Base-by-base conservation (phyloP, 2,888 invertebrate genomes). In the Xylota sylvarum region DNA sequence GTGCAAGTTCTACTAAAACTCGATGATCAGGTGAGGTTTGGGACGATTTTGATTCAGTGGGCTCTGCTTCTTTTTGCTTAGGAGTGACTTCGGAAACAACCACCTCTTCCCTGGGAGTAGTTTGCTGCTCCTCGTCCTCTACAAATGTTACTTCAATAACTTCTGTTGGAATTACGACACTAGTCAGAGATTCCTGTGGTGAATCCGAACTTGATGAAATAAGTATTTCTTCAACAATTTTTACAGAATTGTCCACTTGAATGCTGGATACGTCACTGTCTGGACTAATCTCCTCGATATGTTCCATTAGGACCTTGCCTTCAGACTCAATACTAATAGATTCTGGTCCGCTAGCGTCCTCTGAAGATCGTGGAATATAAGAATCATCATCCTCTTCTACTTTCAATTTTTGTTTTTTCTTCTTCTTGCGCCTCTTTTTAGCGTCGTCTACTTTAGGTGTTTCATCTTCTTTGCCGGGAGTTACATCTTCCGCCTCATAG, bases 401-500 rank as follows among this genome's bases (percentile, higher is more conserved):
- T 72, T 92, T 94, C 88, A 92, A 92, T 92, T 93, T 94, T 23
- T 94, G 90, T 73, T 94, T 94, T 82, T 93, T 93, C 89, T 93
- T 94, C 89, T 93, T 95, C 88, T 93, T 94, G 70, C 93, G 93
- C 88, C 90, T 90, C 50, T 90, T 90, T 84, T 90, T 91, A 5
- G 76, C 85, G 7, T 90, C 89, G 6, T 92, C 92, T n/a, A 89
- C 88, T 76, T 92, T 92, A 2, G 62, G 46, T 40, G 58, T 48
- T 5, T 84, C 87, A 12, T 89, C 89, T 7, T 91, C 91, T 90
- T 92, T 93, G 23, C 94, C 92, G 1, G 95, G 94, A 85, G 95
- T 93, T 88, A 95, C 94, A 89, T 96, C 90, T 52, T 91, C 96
- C 9, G 96, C 94, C 90, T 96, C 96, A 89, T 96, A 96, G n/a